phyloP scores from a whole-genome alignment of 2,113 vertebrate species.

The Scomber scombrus region DNA sequence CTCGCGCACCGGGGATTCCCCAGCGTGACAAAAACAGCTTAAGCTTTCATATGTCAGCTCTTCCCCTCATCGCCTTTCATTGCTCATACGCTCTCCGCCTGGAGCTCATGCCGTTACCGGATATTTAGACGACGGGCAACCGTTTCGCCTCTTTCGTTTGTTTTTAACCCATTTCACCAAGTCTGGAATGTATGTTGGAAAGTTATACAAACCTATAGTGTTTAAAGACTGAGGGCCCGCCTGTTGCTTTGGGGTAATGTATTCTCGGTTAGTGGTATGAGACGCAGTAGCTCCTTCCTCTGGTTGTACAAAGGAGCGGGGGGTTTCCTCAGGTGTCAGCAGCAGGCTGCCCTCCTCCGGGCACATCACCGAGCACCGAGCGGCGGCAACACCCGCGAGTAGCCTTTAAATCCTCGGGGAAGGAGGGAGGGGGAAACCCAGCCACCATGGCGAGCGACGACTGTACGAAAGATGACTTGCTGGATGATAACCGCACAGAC shows the following conservation, averaged over 20 bases:
- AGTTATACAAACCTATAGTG: not conserved
- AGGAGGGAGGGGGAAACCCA: constrained; percentile 32
- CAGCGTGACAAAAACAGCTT: constrained; percentile 77
- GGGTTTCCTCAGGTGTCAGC: constrained; percentile 61
- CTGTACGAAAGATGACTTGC: constrained; percentile 73
- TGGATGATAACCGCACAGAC: constrained; percentile 81
- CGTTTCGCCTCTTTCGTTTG: not conserved
- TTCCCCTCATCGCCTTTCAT: constrained; percentile 69
- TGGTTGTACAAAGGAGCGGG: constrained; percentile 71
- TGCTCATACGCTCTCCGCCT: constrained; percentile 59
- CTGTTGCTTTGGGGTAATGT: constrained; percentile 4
- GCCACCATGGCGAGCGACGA: constrained; percentile 76
- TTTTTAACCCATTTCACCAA: not conserved
- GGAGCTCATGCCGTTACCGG: constrained; percentile 63
- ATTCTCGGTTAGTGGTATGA: constrained; percentile 78
- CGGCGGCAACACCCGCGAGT: constrained; percentile 44
- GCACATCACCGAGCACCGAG: constrained; percentile 49
- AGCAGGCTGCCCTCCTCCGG: constrained; percentile 21
- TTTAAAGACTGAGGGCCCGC: not conserved
- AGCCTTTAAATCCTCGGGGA: constrained; percentile 38
- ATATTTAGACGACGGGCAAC: constrained; percentile 61
- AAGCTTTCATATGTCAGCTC: constrained; percentile 64
- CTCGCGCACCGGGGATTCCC: constrained; percentile 82
- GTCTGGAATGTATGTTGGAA: not conserved
- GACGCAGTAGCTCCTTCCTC: constrained; percentile 62